Conservation (phyloP, 2,113 vertebrate species). For the Ceyx cyanopectus region DNA sequence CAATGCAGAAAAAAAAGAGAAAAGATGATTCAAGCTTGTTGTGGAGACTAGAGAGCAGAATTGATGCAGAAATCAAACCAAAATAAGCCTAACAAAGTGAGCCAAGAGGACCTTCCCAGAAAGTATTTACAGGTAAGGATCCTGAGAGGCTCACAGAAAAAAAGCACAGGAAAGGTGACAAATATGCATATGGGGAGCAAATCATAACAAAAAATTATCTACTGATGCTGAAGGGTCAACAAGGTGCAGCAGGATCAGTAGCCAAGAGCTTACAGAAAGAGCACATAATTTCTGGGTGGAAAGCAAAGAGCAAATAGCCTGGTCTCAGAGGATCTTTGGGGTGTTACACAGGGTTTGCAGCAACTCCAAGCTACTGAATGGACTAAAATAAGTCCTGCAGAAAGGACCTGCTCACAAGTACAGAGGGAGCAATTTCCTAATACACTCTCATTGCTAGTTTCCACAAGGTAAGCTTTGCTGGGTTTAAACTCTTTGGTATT, state of each 20-base stretch:
- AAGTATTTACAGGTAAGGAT: neutral
- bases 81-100: neutral
- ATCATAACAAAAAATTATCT: neutral
- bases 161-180: neutral
- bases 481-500: neutral
- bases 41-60: neutral
- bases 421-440: neutral
- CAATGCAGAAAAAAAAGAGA: neutral
- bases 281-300: neutral
- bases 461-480: neutral
- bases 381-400: neutral
- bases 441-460: rapidly evolving
- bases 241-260: rapidly evolving
- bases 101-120: neutral
- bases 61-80: neutral
- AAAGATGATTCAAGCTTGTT: neutral
- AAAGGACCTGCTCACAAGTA: neutral
- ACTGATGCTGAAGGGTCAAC: rapidly evolving
- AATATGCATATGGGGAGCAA: neutral
- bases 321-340: neutral
- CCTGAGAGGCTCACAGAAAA: neutral
- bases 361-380: neutral
- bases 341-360: neutral
- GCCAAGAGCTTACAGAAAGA: neutral
- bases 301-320: neutral